Conservation (phyloP, 1,140 invertebrate genomes). For the Vanessa atalanta region DNA sequence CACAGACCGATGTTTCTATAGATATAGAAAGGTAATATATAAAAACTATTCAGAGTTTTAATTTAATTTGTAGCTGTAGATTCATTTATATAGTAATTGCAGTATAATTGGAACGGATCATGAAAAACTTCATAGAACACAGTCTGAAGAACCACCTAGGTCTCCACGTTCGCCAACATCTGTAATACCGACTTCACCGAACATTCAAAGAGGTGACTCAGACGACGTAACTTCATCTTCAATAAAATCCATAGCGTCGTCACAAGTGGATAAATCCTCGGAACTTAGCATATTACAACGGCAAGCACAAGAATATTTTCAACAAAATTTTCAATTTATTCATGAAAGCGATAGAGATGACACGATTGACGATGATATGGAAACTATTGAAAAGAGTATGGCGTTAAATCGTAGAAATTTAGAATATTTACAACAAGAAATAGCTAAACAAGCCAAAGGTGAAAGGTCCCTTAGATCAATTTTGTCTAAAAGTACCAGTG, state of each 20-base stretch:
- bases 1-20: constrained; percentile 56
- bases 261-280: constrained; percentile 73
- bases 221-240: constrained; percentile 74
- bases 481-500: constrained; percentile 72
- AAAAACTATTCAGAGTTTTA: neutral
- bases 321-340: constrained; percentile 80
- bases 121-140: constrained; percentile 89
- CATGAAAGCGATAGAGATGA: constrained; percentile 80
- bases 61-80: neutral
- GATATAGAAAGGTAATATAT: constrained; percentile 65
- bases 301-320: constrained; percentile 79
- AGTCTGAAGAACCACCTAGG: constrained; percentile 90
- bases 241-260: constrained; percentile 70
- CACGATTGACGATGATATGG: constrained; percentile 79
- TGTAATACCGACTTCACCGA: constrained; percentile 56
- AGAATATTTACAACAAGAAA: constrained; percentile 80
- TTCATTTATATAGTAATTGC: constrained; percentile 37
- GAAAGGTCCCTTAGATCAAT: constrained; percentile 71
- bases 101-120: constrained; percentile 83
- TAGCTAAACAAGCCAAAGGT: constrained; percentile 74
- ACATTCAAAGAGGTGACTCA: constrained; percentile 68
- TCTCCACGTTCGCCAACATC: constrained; percentile 83
- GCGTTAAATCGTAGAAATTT: constrained; percentile 77
- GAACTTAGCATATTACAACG: constrained; percentile 70
- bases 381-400: constrained; percentile 80